These are phyloP conservation scores for Drosophila azteca DNA, from an alignment of 1,140 invertebrate genomes.

Conservation along the genomic window DNA sequence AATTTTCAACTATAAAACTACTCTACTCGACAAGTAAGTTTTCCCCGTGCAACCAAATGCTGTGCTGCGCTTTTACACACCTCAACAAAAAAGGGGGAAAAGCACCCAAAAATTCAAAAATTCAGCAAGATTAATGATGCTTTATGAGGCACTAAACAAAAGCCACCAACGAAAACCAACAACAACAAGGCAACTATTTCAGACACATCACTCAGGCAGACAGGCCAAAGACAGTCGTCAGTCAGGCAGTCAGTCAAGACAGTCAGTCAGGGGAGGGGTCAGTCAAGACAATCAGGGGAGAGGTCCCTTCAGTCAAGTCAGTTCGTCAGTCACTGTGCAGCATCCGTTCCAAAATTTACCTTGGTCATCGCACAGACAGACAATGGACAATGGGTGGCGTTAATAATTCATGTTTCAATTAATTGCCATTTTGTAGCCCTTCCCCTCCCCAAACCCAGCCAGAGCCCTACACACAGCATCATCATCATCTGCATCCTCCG, in stretches of 20 bases:
- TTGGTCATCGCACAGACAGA: slow-evolving; percentile 71
- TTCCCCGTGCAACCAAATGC: slow-evolving; percentile 20
- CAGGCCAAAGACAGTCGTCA: slow-evolving; percentile 12
- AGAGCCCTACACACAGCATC: not conserved
- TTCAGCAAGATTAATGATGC: slow-evolving; percentile 76
- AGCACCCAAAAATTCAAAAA: slow-evolving; percentile 29
- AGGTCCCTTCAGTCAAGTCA: slow-evolving; percentile 32
- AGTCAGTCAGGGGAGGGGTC: too few relatives aligned
- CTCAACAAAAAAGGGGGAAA: not conserved
- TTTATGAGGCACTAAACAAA: slow-evolving; percentile 70
- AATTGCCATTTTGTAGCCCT: slow-evolving; percentile 80
- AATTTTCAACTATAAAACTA: slow-evolving; percentile 47
- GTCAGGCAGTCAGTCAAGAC: slow-evolving; percentile 11
- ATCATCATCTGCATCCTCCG: too few relatives aligned
- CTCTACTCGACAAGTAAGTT: too few relatives aligned
- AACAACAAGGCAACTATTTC: slow-evolving; percentile 58
- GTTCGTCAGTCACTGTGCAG: slow-evolving; percentile 27
- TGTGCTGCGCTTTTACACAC: slow-evolving; percentile 53
- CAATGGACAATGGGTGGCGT: slow-evolving; percentile 74
- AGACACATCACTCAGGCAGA: slow-evolving; percentile 31
- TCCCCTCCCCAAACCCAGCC: slow-evolving; percentile 15
- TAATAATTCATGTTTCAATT: slow-evolving; percentile 83
- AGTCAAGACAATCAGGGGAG: slow-evolving; percentile 11
- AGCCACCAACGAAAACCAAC: slow-evolving; percentile 49
- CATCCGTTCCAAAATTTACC: slow-evolving; percentile 66